Conservation (phyloP, 2,888 invertebrate genomes). For the Netelia inedita region DNA sequence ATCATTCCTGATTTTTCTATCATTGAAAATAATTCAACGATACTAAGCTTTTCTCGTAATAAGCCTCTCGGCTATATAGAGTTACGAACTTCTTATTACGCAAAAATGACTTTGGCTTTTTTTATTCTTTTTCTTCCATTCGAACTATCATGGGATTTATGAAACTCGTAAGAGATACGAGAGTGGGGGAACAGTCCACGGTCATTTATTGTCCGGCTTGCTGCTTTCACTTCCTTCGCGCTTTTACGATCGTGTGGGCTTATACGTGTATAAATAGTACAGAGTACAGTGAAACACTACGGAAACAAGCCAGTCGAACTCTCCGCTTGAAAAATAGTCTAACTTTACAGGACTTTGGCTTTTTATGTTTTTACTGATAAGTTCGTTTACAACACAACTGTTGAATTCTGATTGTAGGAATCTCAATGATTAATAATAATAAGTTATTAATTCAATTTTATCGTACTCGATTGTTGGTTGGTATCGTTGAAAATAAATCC, state of each 20-base stretch:
- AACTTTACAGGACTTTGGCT: neutral
- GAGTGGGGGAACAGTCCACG: constrained; percentile 73
- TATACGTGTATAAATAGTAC: neutral
- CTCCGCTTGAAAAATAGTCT: neutral
- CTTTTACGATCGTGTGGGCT: constrained; percentile 3
- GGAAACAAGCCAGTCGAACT: neutral
- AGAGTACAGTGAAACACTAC: neutral
- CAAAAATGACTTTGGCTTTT: constrained; percentile 52
- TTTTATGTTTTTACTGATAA: no score
- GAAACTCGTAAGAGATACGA: constrained; percentile 62
- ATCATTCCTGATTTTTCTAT: neutral
- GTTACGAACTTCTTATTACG: constrained; percentile 58
- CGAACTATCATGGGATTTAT: constrained; percentile 64
- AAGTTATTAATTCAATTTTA: no score
- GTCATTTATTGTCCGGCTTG: constrained; percentile 78
- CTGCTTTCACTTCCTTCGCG: constrained; percentile 81
- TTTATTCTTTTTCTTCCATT: constrained; percentile 49
- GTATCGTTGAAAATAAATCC: no score
- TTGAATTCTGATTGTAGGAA: no score
- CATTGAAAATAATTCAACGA: neutral
- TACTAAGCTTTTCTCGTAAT: constrained; percentile 16
- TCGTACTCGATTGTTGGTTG: no score
- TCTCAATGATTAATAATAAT: no score
- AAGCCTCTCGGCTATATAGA: constrained; percentile 5
- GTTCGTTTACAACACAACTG: no score